Base-by-base conservation (phyloP, 2,113 vertebrate genomes). In the Bos indicus region DNA sequence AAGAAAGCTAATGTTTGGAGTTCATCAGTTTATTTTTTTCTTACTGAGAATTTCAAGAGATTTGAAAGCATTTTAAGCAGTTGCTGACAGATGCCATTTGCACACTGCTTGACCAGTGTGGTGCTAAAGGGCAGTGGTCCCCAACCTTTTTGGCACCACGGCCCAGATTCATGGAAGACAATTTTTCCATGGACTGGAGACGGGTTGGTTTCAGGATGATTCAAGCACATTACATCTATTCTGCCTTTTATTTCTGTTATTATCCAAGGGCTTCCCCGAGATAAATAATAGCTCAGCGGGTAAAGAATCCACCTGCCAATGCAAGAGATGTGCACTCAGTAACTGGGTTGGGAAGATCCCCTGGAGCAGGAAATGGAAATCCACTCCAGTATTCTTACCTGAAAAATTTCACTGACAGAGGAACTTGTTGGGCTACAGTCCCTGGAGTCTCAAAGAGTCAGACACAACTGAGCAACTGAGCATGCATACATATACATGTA, bases 31-130 rank as follows among this genome's bases (percentile, higher is more conserved):
- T 48, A 56, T 60, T 91, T 91, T 71, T 87, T 51, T 90, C 59
- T 90, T 88, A 26, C 7, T 81, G 33, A 89, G 91, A 80, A 81
- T 60, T 81, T 56, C 6, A 77, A 48, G 25, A 17, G 71, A 12
- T 80, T 94, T 93, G 80, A 56, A 89, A 91, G 13, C 11, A 36
- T 92, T 91, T 82, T 30, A 90, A 13, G 40, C 60, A 80, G 36
- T n/a, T n/a, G 56, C 2, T 88, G 64, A 54, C 26, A 36, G 48
- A 78, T 59, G n/a, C 6, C 17, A 1, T 51, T 56, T 80, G 52
- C 11, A 78, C 11, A 17, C 4, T 8, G 40, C 6, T 6, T 1
- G 12, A 26, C 33, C 40, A 15, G 0, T 10, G 23, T 43, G 52
- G 17, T 52, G 30, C 56, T 30, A 12, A 6, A 2, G 2, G 17